A percentile compares a stretch with the other conserved stretches of the same genome.
phyloP scores from a whole-genome alignment of 92 coral and sea anemone species.

The Porites evermanni region DNA sequence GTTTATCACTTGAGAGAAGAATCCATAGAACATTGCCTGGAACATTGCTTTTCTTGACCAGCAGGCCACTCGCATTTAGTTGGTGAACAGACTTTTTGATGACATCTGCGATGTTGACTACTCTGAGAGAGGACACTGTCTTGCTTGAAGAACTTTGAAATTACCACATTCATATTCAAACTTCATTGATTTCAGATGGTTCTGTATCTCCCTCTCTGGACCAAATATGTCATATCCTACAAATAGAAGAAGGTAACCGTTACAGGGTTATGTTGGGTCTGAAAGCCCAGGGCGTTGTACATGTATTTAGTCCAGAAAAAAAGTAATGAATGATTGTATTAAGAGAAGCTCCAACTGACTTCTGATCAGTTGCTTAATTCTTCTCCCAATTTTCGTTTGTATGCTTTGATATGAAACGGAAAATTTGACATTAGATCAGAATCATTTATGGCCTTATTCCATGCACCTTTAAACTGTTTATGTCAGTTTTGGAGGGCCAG shows the following conservation, averaged over 20 bases:
- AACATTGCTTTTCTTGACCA: conserved; percentile 23
- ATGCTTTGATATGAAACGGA: too few relatives aligned
- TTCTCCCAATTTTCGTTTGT: too few relatives aligned
- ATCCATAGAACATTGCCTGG: conserved; percentile 36
- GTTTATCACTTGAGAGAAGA: conserved; percentile 52
- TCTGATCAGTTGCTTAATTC: too few relatives aligned
- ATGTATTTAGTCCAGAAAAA: not conserved
- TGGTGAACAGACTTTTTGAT: conserved; percentile 26
- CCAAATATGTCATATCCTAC: conserved; percentile 56
- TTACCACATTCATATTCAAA: conserved; percentile 57
- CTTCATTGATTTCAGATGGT: conserved; percentile 25
- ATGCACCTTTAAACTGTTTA: too few relatives aligned
- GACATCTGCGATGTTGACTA: conserved; percentile 40
- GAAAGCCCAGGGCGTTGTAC: not conserved
- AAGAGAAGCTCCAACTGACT: too few relatives aligned
- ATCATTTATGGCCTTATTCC: too few relatives aligned
- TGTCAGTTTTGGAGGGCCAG: too few relatives aligned
- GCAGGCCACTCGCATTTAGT: conserved; percentile 30
- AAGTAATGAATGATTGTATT: not conserved
- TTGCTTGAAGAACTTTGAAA: conserved; percentile 21
- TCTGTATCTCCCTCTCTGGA: conserved; percentile 29
- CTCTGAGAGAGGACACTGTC: conserved; percentile 48
- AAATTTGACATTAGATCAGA: too few relatives aligned
- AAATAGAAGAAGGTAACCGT: not conserved
- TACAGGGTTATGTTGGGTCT: not conserved